These are phyloP conservation scores for Bombus terrestris DNA, from an alignment of 1,140 invertebrate genomes.

Conservation along the genomic window DNA sequence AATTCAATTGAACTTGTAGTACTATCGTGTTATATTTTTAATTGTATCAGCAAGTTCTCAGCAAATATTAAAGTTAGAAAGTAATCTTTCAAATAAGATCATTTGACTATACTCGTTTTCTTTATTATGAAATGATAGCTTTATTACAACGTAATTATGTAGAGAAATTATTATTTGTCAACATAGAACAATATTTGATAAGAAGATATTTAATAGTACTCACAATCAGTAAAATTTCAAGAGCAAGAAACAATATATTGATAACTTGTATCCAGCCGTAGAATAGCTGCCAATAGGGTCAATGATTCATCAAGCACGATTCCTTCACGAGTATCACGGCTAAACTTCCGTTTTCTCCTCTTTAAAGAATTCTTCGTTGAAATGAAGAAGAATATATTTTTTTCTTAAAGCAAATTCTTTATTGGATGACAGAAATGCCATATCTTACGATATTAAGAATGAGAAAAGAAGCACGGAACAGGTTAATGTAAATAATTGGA, in stretches of 20 bases:
- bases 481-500: not conserved
- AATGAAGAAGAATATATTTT: not conserved
- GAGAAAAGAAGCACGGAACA: not conserved
- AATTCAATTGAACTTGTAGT: too few relatives aligned
- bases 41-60: not conserved
- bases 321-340: not conserved
- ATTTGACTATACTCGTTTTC: not conserved
- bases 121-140: too few relatives aligned
- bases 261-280: not conserved
- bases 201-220: not conserved
- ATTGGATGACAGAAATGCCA: not conserved
- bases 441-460: not conserved
- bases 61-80: too few relatives aligned
- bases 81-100: not conserved
- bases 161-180: not conserved
- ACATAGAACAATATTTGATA: not conserved
- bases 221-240: not conserved
- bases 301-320: not conserved
- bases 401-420: too few relatives aligned
- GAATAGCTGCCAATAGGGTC: not conserved
- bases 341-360: not conserved
- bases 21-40: too few relatives aligned
- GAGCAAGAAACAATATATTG: not conserved
- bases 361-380: not conserved
- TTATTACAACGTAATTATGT: not conserved